Conservation (phyloP, 64 coral and sea anemone species). For the Montipora foliosa region DNA sequence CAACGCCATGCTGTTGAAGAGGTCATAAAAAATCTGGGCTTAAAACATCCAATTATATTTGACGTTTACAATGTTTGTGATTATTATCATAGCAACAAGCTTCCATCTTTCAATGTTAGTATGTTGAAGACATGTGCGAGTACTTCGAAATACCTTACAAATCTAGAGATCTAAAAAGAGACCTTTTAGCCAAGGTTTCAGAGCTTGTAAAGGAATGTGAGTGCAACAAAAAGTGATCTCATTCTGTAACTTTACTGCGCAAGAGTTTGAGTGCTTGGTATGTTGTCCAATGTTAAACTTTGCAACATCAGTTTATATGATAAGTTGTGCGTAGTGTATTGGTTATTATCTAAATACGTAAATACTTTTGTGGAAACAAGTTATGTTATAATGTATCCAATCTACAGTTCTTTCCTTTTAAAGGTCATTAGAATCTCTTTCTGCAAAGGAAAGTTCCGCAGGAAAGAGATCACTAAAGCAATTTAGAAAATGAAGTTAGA, state of each 20-base stretch:
- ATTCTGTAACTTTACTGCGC: not conserved
- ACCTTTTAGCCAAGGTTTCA: slow-evolving; percentile 59
- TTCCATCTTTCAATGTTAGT: slow-evolving; percentile 43
- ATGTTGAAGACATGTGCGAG: slow-evolving; percentile 51
- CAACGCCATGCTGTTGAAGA: slow-evolving; percentile 12
- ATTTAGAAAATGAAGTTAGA: not conserved
- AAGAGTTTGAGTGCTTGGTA: not conserved
- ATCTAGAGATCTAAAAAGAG: slow-evolving; percentile 67
- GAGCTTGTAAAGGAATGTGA: slow-evolving; percentile 62
- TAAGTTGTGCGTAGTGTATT: no score
- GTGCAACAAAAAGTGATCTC: slow-evolving; percentile 26
- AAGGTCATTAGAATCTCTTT: not conserved
- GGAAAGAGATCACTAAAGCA: not conserved
- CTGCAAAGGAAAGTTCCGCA: not conserved
- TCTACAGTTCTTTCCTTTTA: not conserved
- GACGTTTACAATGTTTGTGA: slow-evolving; percentile 64
- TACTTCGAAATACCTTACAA: slow-evolving; percentile 71
- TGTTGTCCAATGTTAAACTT: not conserved
- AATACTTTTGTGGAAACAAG: no score
- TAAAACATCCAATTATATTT: slow-evolving; percentile 56
- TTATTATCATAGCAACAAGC: slow-evolving; percentile 34
- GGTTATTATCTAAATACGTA: no score
- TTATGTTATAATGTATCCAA: no score
- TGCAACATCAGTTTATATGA: not conserved
- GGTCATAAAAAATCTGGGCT: slow-evolving; percentile 1